Evolutionary conservation across 2,888 invertebrate species (phyloP).

Genomic region (Toxonevra muliebris): DNA sequence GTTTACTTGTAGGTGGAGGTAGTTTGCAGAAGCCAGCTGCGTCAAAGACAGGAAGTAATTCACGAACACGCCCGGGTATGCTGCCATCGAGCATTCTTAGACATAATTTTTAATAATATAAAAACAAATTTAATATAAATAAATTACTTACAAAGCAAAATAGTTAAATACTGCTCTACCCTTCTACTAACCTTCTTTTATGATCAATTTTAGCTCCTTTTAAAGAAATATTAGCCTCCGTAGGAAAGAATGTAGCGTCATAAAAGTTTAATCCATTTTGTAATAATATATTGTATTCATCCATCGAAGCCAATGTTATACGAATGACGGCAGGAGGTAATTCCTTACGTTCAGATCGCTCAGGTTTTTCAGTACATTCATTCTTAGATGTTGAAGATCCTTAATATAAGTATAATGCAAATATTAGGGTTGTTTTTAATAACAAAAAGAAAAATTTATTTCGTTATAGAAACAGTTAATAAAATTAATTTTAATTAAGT

Average conservation of each 20-base stretch:
- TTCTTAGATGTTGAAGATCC: slow-evolving; percentile 29
- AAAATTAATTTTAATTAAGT: no score
- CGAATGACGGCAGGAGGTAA: slow-evolving; percentile 73
- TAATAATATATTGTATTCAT: slow-evolving; percentile 79
- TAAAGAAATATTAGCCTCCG: slow-evolving; percentile 77
- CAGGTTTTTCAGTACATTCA: slow-evolving; percentile 53
- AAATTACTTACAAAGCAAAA: slow-evolving; percentile 9
- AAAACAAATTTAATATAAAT: slow-evolving; percentile 25
- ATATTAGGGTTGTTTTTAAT: no score
- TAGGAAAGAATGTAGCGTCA: slow-evolving; percentile 87
- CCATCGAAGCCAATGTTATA: slow-evolving; percentile 78
- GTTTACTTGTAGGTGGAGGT: slow-evolving; percentile 81
- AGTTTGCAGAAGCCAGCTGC: slow-evolving; percentile 85
- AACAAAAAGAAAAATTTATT: no score
- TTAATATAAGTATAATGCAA: neutral
- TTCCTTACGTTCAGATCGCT: slow-evolving; percentile 67
- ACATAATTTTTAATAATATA: slow-evolving; percentile 22
- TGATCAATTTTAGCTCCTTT: slow-evolving; percentile 70
- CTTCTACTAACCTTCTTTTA: slow-evolving; percentile 61
- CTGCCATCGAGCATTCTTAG: slow-evolving; percentile 74
- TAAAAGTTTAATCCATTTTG: slow-evolving; percentile 89
- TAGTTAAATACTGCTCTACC: neutral
- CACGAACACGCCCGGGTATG: slow-evolving; percentile 75
- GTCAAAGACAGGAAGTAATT: slow-evolving; percentile 83
- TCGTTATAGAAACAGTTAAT: no score